phyloP scores from a whole-genome alignment of 2,797 vertebrate genomes.

The Platalea minor region DNA sequence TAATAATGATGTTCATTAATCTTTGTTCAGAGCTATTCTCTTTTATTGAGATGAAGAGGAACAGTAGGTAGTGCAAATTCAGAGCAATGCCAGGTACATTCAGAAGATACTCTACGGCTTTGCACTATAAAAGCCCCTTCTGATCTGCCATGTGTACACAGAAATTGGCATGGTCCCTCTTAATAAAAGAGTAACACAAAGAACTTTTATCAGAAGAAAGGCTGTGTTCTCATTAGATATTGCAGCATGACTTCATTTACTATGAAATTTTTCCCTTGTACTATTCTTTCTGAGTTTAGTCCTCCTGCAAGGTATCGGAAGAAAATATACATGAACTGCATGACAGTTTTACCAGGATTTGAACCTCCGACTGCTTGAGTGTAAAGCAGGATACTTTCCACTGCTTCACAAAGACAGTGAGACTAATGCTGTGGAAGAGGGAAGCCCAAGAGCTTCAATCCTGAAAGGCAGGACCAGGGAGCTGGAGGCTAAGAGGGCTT shows the following conservation, averaged over 20 bases:
- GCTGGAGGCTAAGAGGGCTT: neutral
- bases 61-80: slow-evolving; percentile 35
- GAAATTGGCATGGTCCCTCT: slow-evolving; percentile 27
- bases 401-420: neutral
- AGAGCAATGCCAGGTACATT: slow-evolving; percentile 27
- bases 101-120: slow-evolving; percentile 1
- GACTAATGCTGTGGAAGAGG: neutral
- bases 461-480: neutral
- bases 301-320: neutral
- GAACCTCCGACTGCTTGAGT: neutral
- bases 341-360: neutral
- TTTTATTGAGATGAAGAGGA: slow-evolving; percentile 55
- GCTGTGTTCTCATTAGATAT: slow-evolving; percentile 14
- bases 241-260: neutral
- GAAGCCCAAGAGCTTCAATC: neutral
- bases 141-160: slow-evolving; percentile 36
- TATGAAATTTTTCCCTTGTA: neutral
- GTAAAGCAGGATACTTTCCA: neutral
- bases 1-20: slow-evolving; percentile 55
- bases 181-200: slow-evolving; percentile 52
- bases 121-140: slow-evolving; percentile 42
- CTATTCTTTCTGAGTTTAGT: slow-evolving; percentile 9
- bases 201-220: slow-evolving; percentile 17
- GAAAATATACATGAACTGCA: neutral
- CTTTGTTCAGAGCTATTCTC: slow-evolving; percentile 32